Evolutionary conservation across 2,113 vertebrate genomes (phyloP).

Genomic region (Dipodomys stephensi): DNA sequence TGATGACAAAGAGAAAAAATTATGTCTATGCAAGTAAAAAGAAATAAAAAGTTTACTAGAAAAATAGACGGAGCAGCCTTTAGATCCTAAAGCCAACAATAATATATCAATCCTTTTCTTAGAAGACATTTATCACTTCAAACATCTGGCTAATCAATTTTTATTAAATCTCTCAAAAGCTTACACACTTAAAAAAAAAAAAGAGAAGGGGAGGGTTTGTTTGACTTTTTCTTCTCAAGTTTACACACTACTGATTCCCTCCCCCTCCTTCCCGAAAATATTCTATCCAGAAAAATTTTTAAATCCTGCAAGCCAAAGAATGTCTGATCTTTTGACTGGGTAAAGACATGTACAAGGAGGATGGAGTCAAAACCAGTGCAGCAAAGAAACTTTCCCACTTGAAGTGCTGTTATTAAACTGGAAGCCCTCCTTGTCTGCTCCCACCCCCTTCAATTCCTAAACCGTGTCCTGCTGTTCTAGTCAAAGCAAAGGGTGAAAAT

Average conservation of each 20-base stretch:
- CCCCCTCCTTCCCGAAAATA: slow-evolving; percentile 55
- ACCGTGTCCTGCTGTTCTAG: slow-evolving; percentile 86
- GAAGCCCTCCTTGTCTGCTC: slow-evolving; percentile 74
- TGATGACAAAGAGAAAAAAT: background rate
- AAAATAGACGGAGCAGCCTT: background rate
- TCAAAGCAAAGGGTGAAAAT: slow-evolving; percentile 87
- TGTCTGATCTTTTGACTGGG: slow-evolving; percentile 9
- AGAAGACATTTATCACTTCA: slow-evolving; percentile 38
- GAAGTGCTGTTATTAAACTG: slow-evolving; percentile 82
- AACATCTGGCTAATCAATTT: slow-evolving; percentile 51
- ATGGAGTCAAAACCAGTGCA: slow-evolving; percentile 74
- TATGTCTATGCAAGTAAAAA: slow-evolving; percentile 19
- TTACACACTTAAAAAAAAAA: background rate
- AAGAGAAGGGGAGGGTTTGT: no score
- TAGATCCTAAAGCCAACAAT: background rate
- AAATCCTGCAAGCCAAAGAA: slow-evolving; percentile 63
- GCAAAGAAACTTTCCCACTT: slow-evolving; percentile 73
- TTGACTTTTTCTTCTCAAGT: slow-evolving; percentile 2
- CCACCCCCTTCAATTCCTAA: slow-evolving; percentile 71
- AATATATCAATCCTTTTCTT: slow-evolving; percentile 6
- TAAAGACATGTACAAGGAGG: slow-evolving; percentile 37
- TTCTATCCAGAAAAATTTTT: slow-evolving; percentile 76
- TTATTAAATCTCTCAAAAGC: slow-evolving; percentile 37
- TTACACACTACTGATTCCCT: background rate
- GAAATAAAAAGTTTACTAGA: slow-evolving; percentile 29